Base-by-base conservation (phyloP, 2,888 invertebrate genomes). In the Ellobium chinense region DNA sequence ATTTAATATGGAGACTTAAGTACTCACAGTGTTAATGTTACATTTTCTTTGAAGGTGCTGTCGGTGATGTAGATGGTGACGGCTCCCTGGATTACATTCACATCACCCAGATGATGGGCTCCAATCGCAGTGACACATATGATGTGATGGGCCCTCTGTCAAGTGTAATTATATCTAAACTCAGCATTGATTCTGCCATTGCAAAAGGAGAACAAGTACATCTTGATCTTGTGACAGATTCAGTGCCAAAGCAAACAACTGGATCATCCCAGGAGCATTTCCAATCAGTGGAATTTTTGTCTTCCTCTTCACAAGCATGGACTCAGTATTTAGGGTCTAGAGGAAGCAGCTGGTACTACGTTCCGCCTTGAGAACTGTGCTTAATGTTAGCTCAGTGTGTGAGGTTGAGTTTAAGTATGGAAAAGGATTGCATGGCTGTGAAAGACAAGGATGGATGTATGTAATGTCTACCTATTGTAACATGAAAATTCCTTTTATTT, bases 41-140 rank as follows among this genome's bases (percentile, higher is more conserved):
- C 46, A 29, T 29, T 24, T 21, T 56, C 37, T 54, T 4, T 63
- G 5, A 29, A 81, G 81, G 81, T 46, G 81, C 77, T n/a, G 58
- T 81, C 3, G 77, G 72, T 9, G 81, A 81, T 65, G 81, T 78
- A 4, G 81, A 81, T 78, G 81, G 60, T 9, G 81, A 81, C 68
- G 73, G 81, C 1, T 56, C 34, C 18, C 36, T 73, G 27, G 81
- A 81, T 74, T 80, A 80, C 68, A 60, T 74, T 29, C 74, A 80
- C 21, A 34, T 80, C 1, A 68, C 74, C 4, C 80, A 80, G 60
- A 73, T 80, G 74, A n/a, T 29, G 0, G 80, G 80, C 21, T 27
- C 60, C 14, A 54, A 68, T 24, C 68, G 24, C 12, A 60, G 74
- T 58, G 80, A 80, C 80, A 80, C 74, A n/a, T 34, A 54, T 7